Percentiles rank a stretch among this genome's conserved stretches.
Conservation (phyloP, 2,113 vertebrate genomes). For the Nycticryphes semicollaris region DNA sequence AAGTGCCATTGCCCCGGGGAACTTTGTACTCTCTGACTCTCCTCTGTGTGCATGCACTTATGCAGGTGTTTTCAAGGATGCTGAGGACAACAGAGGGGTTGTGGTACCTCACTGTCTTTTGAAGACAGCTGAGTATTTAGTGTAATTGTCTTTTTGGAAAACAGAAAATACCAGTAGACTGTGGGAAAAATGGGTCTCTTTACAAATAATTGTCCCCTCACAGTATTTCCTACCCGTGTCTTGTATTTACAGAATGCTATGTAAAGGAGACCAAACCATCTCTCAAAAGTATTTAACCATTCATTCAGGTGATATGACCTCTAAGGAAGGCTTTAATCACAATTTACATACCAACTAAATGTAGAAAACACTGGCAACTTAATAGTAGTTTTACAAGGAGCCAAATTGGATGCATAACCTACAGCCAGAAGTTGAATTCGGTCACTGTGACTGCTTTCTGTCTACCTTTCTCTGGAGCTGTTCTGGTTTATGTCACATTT, state of each 20-base stretch:
- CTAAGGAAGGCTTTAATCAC: neutral
- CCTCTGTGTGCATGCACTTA: neutral
- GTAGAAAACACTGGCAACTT: neutral
- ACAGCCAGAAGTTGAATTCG: neutral
- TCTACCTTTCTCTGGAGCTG: neutral
- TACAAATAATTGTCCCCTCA: neutral
- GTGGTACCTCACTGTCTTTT: neutral
- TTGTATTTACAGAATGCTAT: neutral
- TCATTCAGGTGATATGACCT: neutral
- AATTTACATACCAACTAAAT: neutral
- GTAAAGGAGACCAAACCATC: neutral
- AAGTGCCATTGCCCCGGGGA: neutral
- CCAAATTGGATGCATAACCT: neutral
- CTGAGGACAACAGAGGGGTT: neutral
- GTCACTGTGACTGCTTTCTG: neutral
- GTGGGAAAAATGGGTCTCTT: neutral
- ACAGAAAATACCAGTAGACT: neutral
- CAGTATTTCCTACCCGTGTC: neutral
- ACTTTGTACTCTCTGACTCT: neutral
- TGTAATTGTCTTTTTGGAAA: neutral
- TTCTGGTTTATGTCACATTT: constrained; percentile 27
- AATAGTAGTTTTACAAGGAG: neutral
- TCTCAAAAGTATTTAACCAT: neutral
- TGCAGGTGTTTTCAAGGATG: neutral
- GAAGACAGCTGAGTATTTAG: neutral